Evolutionary conservation across 2,888 invertebrate species (phyloP), one percentile per base, ranked within the genome.

Genomic region (Osmoderma eremita): DNA sequence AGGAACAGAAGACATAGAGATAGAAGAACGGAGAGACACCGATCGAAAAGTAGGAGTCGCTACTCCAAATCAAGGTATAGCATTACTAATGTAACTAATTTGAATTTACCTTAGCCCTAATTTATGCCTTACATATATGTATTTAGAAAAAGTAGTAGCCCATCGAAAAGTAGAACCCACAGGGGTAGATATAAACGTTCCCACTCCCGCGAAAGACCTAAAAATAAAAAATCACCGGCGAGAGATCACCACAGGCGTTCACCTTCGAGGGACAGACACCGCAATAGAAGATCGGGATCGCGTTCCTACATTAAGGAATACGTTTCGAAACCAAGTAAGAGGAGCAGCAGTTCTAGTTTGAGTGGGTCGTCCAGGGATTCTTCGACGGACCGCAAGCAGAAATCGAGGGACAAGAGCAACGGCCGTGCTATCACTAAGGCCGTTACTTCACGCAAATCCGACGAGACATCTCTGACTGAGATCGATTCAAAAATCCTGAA

Each of bases 401-500:
- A 65, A 66, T 48, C 66, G 3, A 72, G 67, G 62, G 67, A 65
- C 22, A 65, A 68, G 24, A 67, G 45, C 18, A 61, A 61, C 36
- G 58, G 58, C 12, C 45, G 45, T 45, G 15, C 45, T n/a, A 18
- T 24, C 24, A 18, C 30, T 10, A 61, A 48, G n/a, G 12, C 17
- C 12, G 36, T 48, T 10, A 1, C 39, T 10, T 30, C 49, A 13
- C 20, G 45, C 20, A 50, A 63, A 42, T 48, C 54, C 39, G 67
- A 84, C 73, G 84, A 85, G 58, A 84, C 85, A 84, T 84, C 84
- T 0, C 84, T 85, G 45, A 84, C 53, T 0, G 12, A 85, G 48
- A 83, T 86, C 70, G 87, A 88, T 70, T 81, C 83, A 66, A 86
- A 88, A 72, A 81, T 89, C 6, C 76, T 92, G n/a, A 88, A 88